Conservation (phyloP, 1,140 invertebrate species). For the Linepithema humile region DNA sequence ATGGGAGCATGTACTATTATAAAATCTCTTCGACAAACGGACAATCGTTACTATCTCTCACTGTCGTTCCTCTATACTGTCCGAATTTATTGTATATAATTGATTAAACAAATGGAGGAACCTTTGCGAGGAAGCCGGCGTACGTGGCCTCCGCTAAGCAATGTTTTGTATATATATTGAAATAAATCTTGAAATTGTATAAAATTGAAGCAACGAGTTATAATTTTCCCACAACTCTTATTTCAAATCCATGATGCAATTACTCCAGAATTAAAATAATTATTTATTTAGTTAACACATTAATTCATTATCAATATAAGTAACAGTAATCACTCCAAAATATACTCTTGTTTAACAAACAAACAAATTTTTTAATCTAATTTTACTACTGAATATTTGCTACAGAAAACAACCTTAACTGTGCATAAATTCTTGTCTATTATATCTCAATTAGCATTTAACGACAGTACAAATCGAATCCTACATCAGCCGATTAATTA, state of each 20-base stretch:
- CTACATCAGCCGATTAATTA: conserved; percentile 9
- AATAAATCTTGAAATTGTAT: conserved; percentile 79
- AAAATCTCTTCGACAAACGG: not conserved
- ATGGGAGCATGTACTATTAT: conserved; percentile 1
- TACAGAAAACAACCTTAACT: not conserved
- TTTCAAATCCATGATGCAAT: not conserved
- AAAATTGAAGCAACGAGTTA: conserved; percentile 31
- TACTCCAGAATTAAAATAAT: conserved; percentile 6
- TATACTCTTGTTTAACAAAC: not conserved
- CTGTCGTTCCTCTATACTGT: conserved; percentile 3
- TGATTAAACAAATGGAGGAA: not conserved
- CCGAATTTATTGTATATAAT: conserved; percentile 40
- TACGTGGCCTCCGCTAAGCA: conserved; percentile 63
- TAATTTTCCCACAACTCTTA: not conserved
- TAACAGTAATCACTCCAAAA: not conserved
- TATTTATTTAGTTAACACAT: not conserved
- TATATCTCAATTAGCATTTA: not conserved
- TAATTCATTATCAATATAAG: not conserved
- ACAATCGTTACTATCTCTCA: conserved; percentile 36
- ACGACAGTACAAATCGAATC: conserved; percentile 23
- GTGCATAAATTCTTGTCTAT: not conserved
- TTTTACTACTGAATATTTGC: not conserved
- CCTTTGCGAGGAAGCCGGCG: conserved; percentile 40
- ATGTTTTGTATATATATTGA: conserved; percentile 80
- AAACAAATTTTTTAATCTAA: not conserved